Base-by-base conservation (phyloP, 2,888 invertebrate genomes). In the Sussaba pulchella region DNA sequence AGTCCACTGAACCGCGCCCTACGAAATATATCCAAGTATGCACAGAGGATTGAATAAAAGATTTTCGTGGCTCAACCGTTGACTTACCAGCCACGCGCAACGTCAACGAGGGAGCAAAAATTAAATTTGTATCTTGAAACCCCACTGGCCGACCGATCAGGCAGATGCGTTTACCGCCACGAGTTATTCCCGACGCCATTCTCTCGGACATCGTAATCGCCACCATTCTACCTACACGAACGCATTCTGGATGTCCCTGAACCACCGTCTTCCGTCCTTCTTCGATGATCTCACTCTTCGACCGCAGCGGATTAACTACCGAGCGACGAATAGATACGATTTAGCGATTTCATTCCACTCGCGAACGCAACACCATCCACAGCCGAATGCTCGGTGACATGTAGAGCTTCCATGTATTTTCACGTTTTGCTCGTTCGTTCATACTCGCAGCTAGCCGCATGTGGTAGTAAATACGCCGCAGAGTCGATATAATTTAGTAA, bases 401-500 rank as follows among this genome's bases (percentile, higher is more conserved):
- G 69, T 75, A n/a, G 54, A 84, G 63, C 82, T 86, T 88, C 87
- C 4, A 84, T n/a, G 87, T 85, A 85, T 87, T 85, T 85, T 76
- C 80, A 63, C 75, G 73, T 72, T 76, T 80, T 75, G 73, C 54
- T 64, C 63, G 31, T 39, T 45, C 41, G 45, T 54, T 52, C 61
- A 69, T 43, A 39, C 52, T 50, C 19, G 26, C 14, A 41, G 66
- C 66, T 36, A 39, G 24, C 24, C 59, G 24, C 61, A 79, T 78
- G 85, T 85, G 83, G 82, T 85, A 83, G 87, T 86, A 87, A 88
- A 89, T 88, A 88, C 87, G 84, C 83, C 82, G 82, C 83, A 84
- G 87, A 88, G 89, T 89, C 91, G 89, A 92, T 92, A 92, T 92
- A 92, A 92, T 90, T 91, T 91, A 89, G 91, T 92, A 91, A 92